A percentile compares a stretch with the other conserved stretches of the same genome.
Evolutionary conservation across 2,113 vertebrate species (phyloP).

Genomic region (Ovibos moschatus): DNA sequence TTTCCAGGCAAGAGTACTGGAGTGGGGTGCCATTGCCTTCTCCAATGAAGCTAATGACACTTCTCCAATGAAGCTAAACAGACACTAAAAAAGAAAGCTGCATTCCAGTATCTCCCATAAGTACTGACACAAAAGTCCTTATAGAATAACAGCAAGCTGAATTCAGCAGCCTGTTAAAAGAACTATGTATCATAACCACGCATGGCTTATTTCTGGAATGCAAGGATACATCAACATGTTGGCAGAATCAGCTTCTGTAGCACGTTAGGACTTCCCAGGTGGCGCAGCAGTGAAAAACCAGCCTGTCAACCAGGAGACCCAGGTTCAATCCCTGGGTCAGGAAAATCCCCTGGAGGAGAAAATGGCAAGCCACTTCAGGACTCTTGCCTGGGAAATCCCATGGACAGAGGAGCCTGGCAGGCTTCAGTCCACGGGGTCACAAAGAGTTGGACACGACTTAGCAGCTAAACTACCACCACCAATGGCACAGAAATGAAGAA

Average conservation of each 20-base stretch:
- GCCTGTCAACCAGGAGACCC: neutral
- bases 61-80: too few species aligned
- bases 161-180: neutral
- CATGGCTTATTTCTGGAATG: neutral
- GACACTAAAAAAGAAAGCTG: too few species aligned
- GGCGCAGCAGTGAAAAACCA: neutral
- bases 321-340: neutral
- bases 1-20: too few species aligned
- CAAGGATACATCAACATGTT: neutral
- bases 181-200: neutral
- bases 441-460: fast-evolving
- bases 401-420: neutral
- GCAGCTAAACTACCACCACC: neutral
- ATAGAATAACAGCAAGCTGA: too few species aligned
- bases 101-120: too few species aligned
- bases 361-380: neutral
- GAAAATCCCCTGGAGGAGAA: neutral
- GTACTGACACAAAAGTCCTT: too few species aligned
- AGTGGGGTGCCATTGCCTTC: too few species aligned
- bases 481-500: neutral
- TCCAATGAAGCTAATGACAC: too few species aligned
- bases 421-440: neutral
- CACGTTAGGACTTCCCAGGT: neutral
- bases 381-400: neutral
- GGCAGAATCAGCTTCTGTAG: neutral